Conservation (phyloP, 2,888 invertebrate species). For the Scaptomyza cyrtandrae region DNA sequence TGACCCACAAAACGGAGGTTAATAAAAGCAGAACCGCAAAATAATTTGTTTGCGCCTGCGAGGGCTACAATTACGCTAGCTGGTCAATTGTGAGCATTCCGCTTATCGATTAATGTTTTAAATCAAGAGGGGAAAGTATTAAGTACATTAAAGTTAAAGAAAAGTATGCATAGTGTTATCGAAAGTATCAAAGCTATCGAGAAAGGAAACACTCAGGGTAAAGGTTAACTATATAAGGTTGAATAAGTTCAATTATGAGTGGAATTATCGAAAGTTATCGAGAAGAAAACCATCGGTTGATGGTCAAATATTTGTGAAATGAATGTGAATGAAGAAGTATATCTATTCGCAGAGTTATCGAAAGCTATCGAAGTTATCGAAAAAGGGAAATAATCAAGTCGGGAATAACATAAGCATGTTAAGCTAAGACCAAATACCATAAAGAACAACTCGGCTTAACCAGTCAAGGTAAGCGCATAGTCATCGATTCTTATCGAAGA, state of each 20-base stretch:
- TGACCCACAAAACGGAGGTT: constrained; percentile 26
- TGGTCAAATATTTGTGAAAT: too few relatives aligned
- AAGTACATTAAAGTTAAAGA: background rate
- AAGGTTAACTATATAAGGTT: background rate
- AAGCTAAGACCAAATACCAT: too few relatives aligned
- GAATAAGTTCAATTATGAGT: background rate
- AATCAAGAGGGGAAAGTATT: too few relatives aligned
- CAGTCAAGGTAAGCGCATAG: too few relatives aligned
- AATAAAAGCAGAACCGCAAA: constrained; percentile 9
- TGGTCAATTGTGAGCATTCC: constrained; percentile 1
- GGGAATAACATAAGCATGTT: too few relatives aligned
- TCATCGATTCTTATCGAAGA: background rate
- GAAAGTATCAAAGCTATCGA: too few relatives aligned
- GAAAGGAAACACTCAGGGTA: background rate
- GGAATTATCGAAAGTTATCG: background rate
- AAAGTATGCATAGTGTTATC: too few relatives aligned
- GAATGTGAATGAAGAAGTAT: too few relatives aligned
- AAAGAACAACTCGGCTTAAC: too few relatives aligned
- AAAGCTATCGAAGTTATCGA: background rate
- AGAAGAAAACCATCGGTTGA: too few relatives aligned
- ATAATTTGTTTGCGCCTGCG: constrained; percentile 4
- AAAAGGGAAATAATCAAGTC: too few relatives aligned
- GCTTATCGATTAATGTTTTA: constrained; percentile 1
- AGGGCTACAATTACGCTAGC: background rate
- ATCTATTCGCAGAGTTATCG: background rate